Percentiles rank a stretch among this genome's conserved stretches.
phyloP scores from a whole-genome alignment of 2,797 vertebrate species.

The Remorina albescens region DNA sequence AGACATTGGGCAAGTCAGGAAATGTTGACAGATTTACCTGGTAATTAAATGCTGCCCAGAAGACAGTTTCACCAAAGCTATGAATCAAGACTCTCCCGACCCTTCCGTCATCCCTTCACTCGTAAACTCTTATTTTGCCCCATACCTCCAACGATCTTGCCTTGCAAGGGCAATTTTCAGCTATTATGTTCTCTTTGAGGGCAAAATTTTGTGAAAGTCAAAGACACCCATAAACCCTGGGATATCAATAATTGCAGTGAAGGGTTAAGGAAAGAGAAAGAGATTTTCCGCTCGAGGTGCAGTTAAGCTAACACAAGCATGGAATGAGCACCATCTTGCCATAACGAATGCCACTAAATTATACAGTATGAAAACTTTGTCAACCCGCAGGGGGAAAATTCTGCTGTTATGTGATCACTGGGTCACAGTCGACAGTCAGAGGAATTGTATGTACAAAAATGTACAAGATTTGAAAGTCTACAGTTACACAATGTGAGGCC shows the following conservation, averaged over 20 bases:
- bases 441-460: background rate
- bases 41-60: conserved; percentile 73
- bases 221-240: conserved; percentile 39
- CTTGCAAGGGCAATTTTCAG: conserved; percentile 45
- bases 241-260: conserved; percentile 55
- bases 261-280: conserved; percentile 44
- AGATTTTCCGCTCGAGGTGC: conserved; percentile 57
- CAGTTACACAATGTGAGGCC: background rate
- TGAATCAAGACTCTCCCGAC: conserved; percentile 57
- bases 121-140: conserved; percentile 46
- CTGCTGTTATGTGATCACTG: conserved; percentile 18
- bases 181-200: conserved; percentile 29
- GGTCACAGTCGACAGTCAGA: conserved; percentile 7
- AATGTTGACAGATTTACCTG: conserved; percentile 73
- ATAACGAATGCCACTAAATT: conserved; percentile 55
- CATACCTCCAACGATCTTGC: conserved; percentile 37
- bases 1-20: conserved; percentile 73
- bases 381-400: conserved; percentile 39
- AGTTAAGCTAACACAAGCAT: conserved; percentile 52
- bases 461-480: background rate
- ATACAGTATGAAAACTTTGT: conserved; percentile 53
- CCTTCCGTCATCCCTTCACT: conserved; percentile 44
- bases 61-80: conserved; percentile 62
- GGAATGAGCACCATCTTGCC: conserved; percentile 53
- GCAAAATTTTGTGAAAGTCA: conserved; percentile 27